Evolutionary conservation across 2,113 vertebrate species (phyloP).

Genomic region (Taurulus bubalis): DNA sequence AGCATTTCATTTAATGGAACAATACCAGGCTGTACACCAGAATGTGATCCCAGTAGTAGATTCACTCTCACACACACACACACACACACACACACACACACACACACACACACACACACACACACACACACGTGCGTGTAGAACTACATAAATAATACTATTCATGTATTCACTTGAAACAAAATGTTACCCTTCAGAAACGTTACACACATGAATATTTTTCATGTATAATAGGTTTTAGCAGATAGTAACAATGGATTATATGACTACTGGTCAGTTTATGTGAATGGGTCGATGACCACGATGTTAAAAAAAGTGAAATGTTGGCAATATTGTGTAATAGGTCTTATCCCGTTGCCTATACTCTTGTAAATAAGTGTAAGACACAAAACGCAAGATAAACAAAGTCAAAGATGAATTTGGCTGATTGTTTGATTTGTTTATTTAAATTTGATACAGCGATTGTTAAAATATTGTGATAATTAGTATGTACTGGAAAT

Average conservation of each 20-base stretch:
- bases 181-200: not conserved
- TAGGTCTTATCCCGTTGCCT: not conserved
- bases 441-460: too few relatives aligned
- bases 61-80: too few relatives aligned
- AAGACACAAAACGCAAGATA: not conserved
- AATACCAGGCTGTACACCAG: not conserved
- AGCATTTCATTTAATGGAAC: not conserved
- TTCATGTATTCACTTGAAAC: not conserved
- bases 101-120: too few relatives aligned
- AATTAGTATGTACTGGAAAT: not conserved
- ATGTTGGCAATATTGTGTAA: not conserved
- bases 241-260: not conserved
- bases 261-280: not conserved
- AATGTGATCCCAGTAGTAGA: not conserved
- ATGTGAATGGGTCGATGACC: not conserved
- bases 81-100: too few relatives aligned
- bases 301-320: not conserved
- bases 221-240: not conserved
- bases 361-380: too few relatives aligned
- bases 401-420: not conserved
- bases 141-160: not conserved
- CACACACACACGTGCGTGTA: not conserved
- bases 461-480: not conserved
- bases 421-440: too few relatives aligned
- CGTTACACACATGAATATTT: not conserved